These are phyloP conservation scores for Coptotermes formosanus DNA, from an alignment of 1,140 invertebrate genomes.

Conservation along the genomic window DNA sequence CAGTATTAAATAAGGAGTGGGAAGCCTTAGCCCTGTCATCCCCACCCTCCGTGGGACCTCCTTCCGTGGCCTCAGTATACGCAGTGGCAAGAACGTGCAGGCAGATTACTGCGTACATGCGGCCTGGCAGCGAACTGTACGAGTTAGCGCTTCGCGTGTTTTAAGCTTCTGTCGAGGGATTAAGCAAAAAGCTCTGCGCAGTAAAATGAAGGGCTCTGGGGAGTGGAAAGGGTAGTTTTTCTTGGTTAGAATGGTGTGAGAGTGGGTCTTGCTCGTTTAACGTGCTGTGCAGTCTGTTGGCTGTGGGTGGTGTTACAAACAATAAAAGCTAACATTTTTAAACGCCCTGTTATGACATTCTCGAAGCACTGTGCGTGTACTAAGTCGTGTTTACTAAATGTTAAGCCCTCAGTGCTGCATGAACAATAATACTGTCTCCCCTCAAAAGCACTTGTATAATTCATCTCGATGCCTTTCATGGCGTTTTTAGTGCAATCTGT, in stretches of 20 bases:
- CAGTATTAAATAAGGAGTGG: too few relatives aligned
- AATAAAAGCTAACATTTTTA: neutral
- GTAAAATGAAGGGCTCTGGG: neutral
- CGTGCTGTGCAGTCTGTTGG: neutral
- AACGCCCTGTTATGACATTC: neutral
- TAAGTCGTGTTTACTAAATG: neutral
- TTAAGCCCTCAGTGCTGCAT: neutral
- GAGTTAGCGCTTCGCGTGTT: neutral
- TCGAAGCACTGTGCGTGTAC: too few relatives aligned
- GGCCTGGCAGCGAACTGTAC: neutral
- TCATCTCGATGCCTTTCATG: neutral
- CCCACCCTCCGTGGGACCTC: too few relatives aligned
- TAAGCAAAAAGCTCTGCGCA: conserved; percentile 10
- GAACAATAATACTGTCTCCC: neutral
- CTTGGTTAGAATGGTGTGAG: neutral
- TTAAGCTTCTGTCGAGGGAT: neutral
- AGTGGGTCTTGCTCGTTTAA: neutral
- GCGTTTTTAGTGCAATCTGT: too few relatives aligned
- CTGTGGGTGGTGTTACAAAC: neutral
- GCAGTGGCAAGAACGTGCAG: too few relatives aligned
- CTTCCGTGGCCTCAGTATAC: too few relatives aligned
- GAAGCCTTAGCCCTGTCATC: too few relatives aligned
- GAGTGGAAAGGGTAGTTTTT: neutral
- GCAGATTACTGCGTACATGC: neutral
- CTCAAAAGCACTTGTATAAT: neutral